Base-by-base conservation (phyloP, 2,888 invertebrate genomes). In the Torymus texanus region DNA sequence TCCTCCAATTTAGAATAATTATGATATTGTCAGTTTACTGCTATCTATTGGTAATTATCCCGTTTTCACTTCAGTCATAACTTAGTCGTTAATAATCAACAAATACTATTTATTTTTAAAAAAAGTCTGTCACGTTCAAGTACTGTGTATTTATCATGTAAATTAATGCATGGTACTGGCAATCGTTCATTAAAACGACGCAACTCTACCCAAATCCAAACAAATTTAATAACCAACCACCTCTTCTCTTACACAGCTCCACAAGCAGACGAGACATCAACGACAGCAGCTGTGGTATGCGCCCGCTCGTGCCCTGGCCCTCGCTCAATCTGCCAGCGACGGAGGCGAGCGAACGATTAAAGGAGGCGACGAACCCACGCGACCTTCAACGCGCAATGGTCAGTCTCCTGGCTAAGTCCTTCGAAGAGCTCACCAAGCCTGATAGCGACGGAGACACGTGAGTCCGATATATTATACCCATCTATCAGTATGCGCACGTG, bases 391-490 rank as follows among this genome's bases (percentile, higher is more conserved):
- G 79, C 66, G 88, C 88, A 0, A 89, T 89, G 88, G 83, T 78
- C 41, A 81, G 75, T 75, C 78, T 89, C 11, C 75, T 88, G 50
- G 86, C 86, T 55, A 85, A 75, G 18, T 75, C 87, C 2, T 62
- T 78, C 0, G 81, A 84, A 24, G 82, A 86, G 72, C 81, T 88
- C 1, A 81, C 84, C 2, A 82, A 74, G n/a, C 67, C 73, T 1
- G 88, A 89, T 59, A 77, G 83, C 0, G 88, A 89, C 71, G 88
- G 88, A 0, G 85, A 89, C 72, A 89, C 89, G 89, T 89, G 70
- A 86, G 88, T 29, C 29, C 29, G 12, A 59, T 55, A 16, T 2
- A 16, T 18, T 11, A 16, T 66, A 51, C 13, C 50, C 2, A 51
- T 50, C 16, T 50, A 24, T n/a, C 14, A 14, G 56, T 41, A 16